Conservation (phyloP, 2,797 vertebrate species). For the Gorsachius magnificus region DNA sequence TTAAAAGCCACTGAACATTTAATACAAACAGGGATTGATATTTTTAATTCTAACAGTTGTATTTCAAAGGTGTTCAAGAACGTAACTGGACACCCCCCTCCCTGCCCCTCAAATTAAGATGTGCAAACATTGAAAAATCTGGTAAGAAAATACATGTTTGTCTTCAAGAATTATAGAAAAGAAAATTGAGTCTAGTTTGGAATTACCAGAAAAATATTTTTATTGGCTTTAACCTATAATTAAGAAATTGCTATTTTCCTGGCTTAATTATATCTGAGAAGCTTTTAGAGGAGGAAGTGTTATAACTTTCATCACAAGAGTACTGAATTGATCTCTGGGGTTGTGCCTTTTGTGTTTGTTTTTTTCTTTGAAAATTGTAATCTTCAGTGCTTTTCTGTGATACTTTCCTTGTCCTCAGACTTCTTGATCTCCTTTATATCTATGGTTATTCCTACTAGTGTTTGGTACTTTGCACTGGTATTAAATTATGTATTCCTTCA, state of each 20-base stretch:
- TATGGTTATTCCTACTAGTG: not conserved
- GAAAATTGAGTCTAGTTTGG: not conserved
- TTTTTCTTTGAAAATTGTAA: not conserved
- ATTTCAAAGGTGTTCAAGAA: not conserved
- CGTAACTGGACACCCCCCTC: not conserved
- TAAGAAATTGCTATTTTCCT: not conserved
- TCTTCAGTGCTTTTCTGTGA: not conserved
- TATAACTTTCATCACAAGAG: not conserved
- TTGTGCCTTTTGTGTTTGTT: not conserved
- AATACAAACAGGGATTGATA: not conserved
- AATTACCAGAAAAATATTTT: not conserved
- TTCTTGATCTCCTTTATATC: not conserved
- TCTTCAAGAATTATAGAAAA: not conserved
- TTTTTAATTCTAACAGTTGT: not conserved
- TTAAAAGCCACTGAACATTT: not conserved
- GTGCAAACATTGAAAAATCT: not conserved
- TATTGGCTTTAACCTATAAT: not conserved
- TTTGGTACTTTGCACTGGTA: not conserved
- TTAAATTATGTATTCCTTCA: not conserved
- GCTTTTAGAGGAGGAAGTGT: not conserved
- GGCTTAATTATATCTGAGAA: not conserved
- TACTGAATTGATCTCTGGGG: not conserved
- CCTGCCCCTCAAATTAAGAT: not conserved
- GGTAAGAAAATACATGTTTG: accelerated
- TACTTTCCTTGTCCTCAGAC: not conserved